These are phyloP conservation scores for Hafferia zeledoni DNA, from an alignment of 2,797 vertebrate species.

Conservation along the genomic window DNA sequence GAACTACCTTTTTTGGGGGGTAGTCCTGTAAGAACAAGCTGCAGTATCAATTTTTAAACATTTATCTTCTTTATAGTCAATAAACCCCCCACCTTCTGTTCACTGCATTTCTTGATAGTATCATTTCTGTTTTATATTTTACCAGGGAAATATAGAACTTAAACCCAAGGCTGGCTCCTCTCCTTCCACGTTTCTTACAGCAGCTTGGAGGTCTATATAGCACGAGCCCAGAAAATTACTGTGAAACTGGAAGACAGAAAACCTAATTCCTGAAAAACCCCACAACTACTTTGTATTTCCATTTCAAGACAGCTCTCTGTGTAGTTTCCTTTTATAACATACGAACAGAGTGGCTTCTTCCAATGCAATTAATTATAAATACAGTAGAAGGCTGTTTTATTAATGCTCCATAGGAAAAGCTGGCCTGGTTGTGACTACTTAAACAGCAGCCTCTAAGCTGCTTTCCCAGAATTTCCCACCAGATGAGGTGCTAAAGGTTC, in stretches of 20 bases:
- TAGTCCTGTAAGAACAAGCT: neutral
- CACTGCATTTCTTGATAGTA: neutral
- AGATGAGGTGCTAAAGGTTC: slow-evolving; percentile 5
- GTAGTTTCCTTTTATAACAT: neutral
- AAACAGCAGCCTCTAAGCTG: neutral
- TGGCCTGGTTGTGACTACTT: neutral
- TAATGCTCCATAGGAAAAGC: neutral
- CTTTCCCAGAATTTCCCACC: slow-evolving; percentile 25
- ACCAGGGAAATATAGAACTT: neutral
- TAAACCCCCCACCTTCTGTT: neutral
- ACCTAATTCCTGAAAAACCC: neutral
- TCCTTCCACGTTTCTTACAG: neutral
- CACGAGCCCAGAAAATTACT: neutral
- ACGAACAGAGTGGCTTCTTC: neutral
- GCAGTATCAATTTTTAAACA: neutral
- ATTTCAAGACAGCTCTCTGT: neutral
- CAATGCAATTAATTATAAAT: neutral
- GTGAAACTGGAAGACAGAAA: neutral
- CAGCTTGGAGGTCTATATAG: neutral
- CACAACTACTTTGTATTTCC: neutral
- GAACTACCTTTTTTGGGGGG: neutral
- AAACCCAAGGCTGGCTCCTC: neutral
- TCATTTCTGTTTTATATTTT: neutral
- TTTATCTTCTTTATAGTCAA: neutral
- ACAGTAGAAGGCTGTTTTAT: neutral